Evolutionary conservation across 2,888 invertebrate species (phyloP).

Genomic region (Calliphora vomitoria): DNA sequence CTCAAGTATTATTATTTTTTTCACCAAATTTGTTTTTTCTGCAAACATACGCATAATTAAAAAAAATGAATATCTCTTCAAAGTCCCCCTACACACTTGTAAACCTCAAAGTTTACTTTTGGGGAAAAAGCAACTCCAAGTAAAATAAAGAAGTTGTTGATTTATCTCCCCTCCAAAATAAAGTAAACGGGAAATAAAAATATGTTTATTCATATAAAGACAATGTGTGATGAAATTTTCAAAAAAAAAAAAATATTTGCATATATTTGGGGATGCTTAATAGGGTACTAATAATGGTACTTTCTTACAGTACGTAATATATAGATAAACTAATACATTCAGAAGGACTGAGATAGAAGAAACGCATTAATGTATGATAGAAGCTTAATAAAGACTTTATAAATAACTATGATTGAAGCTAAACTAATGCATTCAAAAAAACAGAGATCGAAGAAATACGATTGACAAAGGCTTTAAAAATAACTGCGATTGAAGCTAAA

Average conservation of each 20-base stretch:
- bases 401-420: no score
- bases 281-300: not conserved
- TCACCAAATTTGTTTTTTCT: not conserved
- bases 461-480: no score
- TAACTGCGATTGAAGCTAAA: no score
- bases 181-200: not conserved
- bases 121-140: conserved; percentile 13
- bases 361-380: no score
- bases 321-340: no score
- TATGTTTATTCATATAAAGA: conserved; percentile 34
- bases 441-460: no score
- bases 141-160: conserved; percentile 5
- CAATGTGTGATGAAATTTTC: not conserved
- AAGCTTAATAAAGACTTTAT: no score
- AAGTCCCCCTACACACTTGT: not conserved
- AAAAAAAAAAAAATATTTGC: not conserved
- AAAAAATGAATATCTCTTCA: not conserved
- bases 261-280: conserved; percentile 8
- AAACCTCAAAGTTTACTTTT: conserved; percentile 7
- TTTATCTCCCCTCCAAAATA: not conserved
- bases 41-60: conserved; percentile 15
- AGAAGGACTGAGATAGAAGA: no score
- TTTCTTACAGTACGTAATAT: no score
- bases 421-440: no score
- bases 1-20: not conserved